Evolutionary conservation across 2,888 invertebrate species (phyloP).

Genomic region (Tachina fera): DNA sequence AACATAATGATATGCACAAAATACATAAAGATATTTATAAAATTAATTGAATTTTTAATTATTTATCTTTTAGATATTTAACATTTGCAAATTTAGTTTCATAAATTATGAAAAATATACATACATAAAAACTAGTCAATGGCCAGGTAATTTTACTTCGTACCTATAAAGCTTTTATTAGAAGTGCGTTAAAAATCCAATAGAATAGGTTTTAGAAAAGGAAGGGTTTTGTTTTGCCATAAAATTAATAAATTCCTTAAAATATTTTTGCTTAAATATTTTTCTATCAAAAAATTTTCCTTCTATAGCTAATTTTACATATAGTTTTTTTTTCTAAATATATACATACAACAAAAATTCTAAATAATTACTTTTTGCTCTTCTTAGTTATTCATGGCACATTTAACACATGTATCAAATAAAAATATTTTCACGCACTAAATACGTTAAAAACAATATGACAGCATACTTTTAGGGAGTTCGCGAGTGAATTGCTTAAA

Average conservation of each 20-base stretch:
- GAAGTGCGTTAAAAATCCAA: no score
- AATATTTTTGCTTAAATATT: background rate
- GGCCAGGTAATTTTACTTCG: no score
- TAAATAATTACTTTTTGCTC: slow-evolving; percentile 34
- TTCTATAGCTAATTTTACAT: background rate
- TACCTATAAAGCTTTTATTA: no score
- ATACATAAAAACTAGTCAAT: background rate
- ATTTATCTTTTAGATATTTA: background rate
- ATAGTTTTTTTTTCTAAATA: background rate
- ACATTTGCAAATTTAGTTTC: slow-evolving; percentile 35
- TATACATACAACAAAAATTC: slow-evolving; percentile 4
- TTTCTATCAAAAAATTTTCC: background rate
- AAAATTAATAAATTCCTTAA: background rate
- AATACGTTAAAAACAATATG: slow-evolving; percentile 38
- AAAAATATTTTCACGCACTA: slow-evolving; percentile 49
- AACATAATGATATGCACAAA: background rate
- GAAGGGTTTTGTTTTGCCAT: background rate
- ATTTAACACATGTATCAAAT: slow-evolving; percentile 41
- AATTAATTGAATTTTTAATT: slow-evolving; percentile 43
- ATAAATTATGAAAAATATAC: slow-evolving; percentile 18
- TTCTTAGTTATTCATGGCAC: slow-evolving; percentile 42
- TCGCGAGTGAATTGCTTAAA: slow-evolving; percentile 11
- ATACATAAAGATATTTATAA: background rate
- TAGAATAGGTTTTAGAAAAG: background rate
- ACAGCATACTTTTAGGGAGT: slow-evolving; percentile 61